Evolutionary conservation across 1,140 invertebrate species (phyloP).

Genomic region (Aphis gossypii): DNA sequence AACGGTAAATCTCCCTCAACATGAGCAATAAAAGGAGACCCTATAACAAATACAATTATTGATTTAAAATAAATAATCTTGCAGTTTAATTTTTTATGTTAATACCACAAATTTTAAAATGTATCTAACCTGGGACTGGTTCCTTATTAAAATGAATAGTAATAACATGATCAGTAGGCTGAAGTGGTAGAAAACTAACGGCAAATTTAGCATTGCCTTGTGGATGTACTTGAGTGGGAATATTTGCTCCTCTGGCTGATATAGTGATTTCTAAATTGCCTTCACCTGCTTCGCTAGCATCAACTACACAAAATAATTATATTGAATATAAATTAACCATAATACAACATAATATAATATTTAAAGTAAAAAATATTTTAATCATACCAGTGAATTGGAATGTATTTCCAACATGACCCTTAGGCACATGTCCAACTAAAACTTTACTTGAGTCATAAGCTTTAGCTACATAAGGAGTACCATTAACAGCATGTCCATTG

Average conservation of each 20-base stretch:
- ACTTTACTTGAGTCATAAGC: conserved; percentile 92
- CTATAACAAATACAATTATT: conserved; percentile 62
- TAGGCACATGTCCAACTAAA: conserved; percentile 82
- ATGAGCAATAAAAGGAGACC: conserved; percentile 80
- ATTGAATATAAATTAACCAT: neutral
- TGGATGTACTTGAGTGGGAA: conserved; percentile 96
- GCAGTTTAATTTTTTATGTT: neutral
- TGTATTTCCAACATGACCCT: conserved; percentile 78
- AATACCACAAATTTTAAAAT: conserved; percentile 33
- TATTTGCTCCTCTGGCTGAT: conserved; percentile 89
- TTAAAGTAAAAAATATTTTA: neutral
- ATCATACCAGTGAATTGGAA: conserved; percentile 81
- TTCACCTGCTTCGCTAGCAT: conserved; percentile 95
- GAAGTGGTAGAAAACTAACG: conserved; percentile 93
- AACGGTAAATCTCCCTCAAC: conserved; percentile 74
- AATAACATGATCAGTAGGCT: conserved; percentile 91
- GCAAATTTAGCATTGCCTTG: conserved; percentile 89
- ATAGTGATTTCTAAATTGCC: conserved; percentile 98
- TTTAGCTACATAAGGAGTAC: conserved; percentile 91
- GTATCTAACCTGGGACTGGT: conserved; percentile 69
- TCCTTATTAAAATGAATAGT: conserved; percentile 97
- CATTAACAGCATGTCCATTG: conserved; percentile 87
- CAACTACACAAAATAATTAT: conserved; percentile 71
- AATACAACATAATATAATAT: conserved; percentile 49
- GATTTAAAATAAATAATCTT: conserved; percentile 26